Percentiles rank a stretch among this genome's conserved stretches.
Evolutionary conservation across 2,113 vertebrate species (phyloP).

Genomic region (Myotis davidii): DNA sequence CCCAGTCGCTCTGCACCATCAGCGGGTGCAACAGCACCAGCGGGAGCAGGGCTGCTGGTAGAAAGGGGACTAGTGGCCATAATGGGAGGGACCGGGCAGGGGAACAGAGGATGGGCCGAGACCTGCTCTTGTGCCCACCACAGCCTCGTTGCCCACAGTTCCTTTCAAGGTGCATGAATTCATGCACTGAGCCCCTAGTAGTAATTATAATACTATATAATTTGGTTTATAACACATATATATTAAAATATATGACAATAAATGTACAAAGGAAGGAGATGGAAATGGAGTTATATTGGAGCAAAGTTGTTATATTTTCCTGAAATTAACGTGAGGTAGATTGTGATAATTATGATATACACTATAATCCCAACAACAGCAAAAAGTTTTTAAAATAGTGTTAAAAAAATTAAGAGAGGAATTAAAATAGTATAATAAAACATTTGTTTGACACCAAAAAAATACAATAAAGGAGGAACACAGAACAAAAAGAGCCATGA

Average conservation of each 20-base stretch:
- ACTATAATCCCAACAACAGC: not conserved
- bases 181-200: not conserved
- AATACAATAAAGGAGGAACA: not conserved
- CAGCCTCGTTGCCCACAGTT: no score
- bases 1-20: no score
- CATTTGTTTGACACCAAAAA: not conserved
- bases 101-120: no score
- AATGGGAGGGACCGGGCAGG: no score
- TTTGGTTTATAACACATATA: conserved; percentile 1
- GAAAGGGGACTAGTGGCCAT: no score
- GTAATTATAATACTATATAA: conserved; percentile 4
- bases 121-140: no score
- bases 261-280: not conserved
- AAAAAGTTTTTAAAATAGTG: not conserved
- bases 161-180: no score
- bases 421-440: not conserved
- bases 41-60: no score
- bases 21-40: no score
- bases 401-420: not conserved
- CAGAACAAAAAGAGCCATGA: not conserved
- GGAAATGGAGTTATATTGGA: not conserved
- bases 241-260: not conserved
- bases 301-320: not conserved
- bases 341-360: not conserved
- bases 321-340: not conserved